Base-by-base conservation (phyloP, 2,113 vertebrate genomes). In the Hippopotamus amphibius region DNA sequence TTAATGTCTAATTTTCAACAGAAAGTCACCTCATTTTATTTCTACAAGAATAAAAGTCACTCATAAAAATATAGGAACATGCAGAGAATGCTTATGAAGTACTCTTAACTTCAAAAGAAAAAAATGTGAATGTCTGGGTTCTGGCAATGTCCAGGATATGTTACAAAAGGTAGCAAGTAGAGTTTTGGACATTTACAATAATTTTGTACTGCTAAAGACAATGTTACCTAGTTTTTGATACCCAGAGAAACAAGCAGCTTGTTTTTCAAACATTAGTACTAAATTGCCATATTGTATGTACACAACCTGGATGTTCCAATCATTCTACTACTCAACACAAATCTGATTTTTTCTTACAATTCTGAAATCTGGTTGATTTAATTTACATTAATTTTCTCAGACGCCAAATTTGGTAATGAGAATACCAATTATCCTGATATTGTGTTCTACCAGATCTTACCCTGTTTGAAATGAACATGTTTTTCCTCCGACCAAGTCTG, bases 401-500 rank as follows among this genome's bases (percentile, higher is more conserved):
- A 95, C 57, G n/a, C 22, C 48, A 95, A 14, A 87, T 61, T 94
- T 87, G 55, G 28, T 41, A 16, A 17, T 79, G 28, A 77, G 69
- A 88, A 86, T 16, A 95, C 41, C 82, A 84, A 48, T 90, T 94
- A 93, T 48, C 57, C 66, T 95, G 95, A 86, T 85, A 66, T 28
- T 84, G 12, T 79, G 30, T 87, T 96, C 41, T 68, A 15, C 65
- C 48, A 88, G 7, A 26, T 81, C n/a, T 90, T 95, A 63, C 7
- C 16, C 74, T 96, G 19, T 93, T 96, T 61, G 76, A 85, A 81
- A 96, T 94, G 53, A 76, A 46, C 93, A 43, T 66, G 63, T 66
- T 57, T 22, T 6, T 15, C 9, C 37, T 79, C 80, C 82, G 48
- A 63, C 28, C 68, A 91, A 71, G 24, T 43, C 33, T 95, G 53